Base-by-base conservation (phyloP, 2,797 vertebrate species). In the Lepilemur septentrionalis region DNA sequence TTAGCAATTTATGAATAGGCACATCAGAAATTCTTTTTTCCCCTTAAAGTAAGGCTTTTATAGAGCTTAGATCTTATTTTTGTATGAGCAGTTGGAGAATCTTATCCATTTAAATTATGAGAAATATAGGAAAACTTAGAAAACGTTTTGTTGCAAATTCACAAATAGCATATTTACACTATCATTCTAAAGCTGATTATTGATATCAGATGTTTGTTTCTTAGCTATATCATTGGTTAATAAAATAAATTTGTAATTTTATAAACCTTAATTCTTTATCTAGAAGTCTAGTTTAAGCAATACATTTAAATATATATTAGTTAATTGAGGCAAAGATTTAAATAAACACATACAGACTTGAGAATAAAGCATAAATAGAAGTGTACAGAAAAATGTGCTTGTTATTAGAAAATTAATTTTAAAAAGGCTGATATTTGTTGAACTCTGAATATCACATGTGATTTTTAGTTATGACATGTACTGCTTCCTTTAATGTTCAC, bases 221-320 rank as follows among this genome's bases (percentile, higher is more conserved):
- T 75, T 69, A 63, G 20, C 35, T 84, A 23, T 13, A 81, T 78
- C 22, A 55, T 41, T 96, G 63, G 73, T 35, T 91, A 89, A 73
- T 93, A 46, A 75, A 92, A 83, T 46, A n/a, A 28, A 70, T 63
- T 94, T 79, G 87, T 57, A 84, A 78, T 73, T 78, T 95, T 82
- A 67, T 80, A 90, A 81, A 50, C 22, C 30, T 87, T 88, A 65
- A 59, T 81, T 48, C 3, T 91, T 85, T 23, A 81, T 72, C 18
- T 38, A 32, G 22, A 6, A 88, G 1, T 85, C 12, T 20, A 59
- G 6, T 72, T 69, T 72, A 92, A 86, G 30, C 25, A 90, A 41
- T 8, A 73, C 1, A 35, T 75, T 46, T 76, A 48, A 65, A 69
- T 32, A 63, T 57, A 57, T 63, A 41, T 63, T 6, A 59, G 38